Conservation (phyloP, 2,888 invertebrate species). For the Eupithecia insigniata region DNA sequence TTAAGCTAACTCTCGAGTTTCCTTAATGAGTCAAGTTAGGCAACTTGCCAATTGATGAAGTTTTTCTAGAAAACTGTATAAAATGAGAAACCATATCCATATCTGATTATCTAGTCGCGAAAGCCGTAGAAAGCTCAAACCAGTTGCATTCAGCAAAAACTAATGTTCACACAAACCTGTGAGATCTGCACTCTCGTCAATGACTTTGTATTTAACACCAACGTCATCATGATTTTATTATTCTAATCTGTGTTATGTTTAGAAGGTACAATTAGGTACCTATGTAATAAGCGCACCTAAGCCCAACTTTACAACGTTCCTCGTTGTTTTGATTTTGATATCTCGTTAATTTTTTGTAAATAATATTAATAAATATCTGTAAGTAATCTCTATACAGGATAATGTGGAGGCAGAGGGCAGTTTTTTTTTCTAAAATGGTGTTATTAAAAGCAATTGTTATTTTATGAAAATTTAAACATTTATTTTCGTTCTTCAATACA, state of each 20-base stretch:
- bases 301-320: too few relatives aligned
- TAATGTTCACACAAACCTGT: constrained; percentile 39
- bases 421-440: too few relatives aligned
- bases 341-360: too few relatives aligned
- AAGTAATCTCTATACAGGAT: too few relatives aligned
- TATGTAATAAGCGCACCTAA: too few relatives aligned
- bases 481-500: too few relatives aligned
- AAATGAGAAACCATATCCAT: constrained; percentile 12
- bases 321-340: too few relatives aligned
- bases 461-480: too few relatives aligned
- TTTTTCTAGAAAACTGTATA: constrained; percentile 2
- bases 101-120: constrained; percentile 36
- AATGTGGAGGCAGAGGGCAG: too few relatives aligned
- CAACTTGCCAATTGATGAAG: not conserved
- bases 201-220: constrained; percentile 2
- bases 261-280: too few relatives aligned
- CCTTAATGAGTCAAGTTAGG: not conserved
- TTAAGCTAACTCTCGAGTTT: not conserved
- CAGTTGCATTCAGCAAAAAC: constrained; percentile 53
- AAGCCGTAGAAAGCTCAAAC: constrained; percentile 60
- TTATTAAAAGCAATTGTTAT: too few relatives aligned
- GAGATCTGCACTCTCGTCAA: constrained; percentile 40
- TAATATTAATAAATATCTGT: too few relatives aligned
- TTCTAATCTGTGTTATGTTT: not conserved
- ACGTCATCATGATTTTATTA: not conserved